Evolutionary conservation across 1,140 invertebrate species (phyloP), one percentile per base, ranked within the genome.

Genomic region (Ectropis grisescens): DNA sequence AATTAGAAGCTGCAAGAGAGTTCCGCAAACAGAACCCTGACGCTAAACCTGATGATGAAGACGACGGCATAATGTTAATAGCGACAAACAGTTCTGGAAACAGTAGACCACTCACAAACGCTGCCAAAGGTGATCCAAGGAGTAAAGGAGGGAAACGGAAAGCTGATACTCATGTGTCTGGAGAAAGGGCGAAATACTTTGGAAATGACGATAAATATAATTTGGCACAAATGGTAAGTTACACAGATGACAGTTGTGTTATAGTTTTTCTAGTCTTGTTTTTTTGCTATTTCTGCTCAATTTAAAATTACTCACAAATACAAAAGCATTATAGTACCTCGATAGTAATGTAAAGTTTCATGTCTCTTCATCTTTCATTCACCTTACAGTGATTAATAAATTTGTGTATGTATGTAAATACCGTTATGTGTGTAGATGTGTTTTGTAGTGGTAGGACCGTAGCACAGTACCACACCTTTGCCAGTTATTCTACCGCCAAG

Each of bases 191-290:
- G 9, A 86, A 90, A 36, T 96, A 97, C 80, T 97, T 95, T 84
- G 87, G 90, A 23, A 94, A 97, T 83, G 95, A 97, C 85, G 93
- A 97, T 62, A 91, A 91, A 71, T 91, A 93, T 80, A 89, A 91
- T 25, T 86, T 98, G 8, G 87, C 92, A 69, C 85, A 94, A 66
- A 92, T 98, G 91, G 92, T 93, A 84, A 83, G 71, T 57, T 47
- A 19, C 8, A 19, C 16, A 19, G n/a, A n/a, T n/a, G n/a, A n/a
- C n/a, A n/a, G n/a, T n/a, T n/a, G n/a, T n/a, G n/a, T n/a, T n/a
- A n/a, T n/a, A n/a, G n/a, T n/a, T n/a, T n/a, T n/a, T n/a, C n/a
- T n/a, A n/a, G n/a, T n/a, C n/a, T n/a, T n/a, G n/a, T n/a, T n/a
- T n/a, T n/a, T n/a, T n/a, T n/a, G n/a, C n/a, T 12, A 22, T 6